These are phyloP conservation scores for Pseudopodoces humilis DNA, from an alignment of 2,113 vertebrate genomes.

Conservation along the genomic window DNA sequence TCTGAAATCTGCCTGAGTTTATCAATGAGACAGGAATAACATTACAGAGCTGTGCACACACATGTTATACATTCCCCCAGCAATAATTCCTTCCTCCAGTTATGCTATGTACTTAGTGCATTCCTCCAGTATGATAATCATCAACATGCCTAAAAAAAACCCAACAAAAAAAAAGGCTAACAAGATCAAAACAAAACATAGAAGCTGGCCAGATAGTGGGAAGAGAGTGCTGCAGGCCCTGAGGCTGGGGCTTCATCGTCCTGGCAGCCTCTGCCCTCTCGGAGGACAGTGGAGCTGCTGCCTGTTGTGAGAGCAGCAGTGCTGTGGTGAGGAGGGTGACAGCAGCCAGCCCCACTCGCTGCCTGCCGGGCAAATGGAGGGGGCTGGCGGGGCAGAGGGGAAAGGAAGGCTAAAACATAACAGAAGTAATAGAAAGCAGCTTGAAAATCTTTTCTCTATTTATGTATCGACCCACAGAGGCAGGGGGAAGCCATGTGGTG, in stretches of 20 bases:
- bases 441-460: background rate
- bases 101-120: slow-evolving; percentile 42
- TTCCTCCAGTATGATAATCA: slow-evolving; percentile 48
- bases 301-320: background rate
- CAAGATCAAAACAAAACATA: background rate
- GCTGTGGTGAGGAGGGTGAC: background rate
- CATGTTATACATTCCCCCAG: slow-evolving; percentile 31
- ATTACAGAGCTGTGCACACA: slow-evolving; percentile 37
- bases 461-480: background rate
- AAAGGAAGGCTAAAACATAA: slow-evolving; percentile 22
- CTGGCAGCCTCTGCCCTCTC: background rate
- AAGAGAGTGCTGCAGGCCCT: background rate
- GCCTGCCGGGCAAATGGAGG: background rate
- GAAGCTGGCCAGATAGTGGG: background rate
- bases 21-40: slow-evolving; percentile 36
- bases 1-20: slow-evolving; percentile 16
- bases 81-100: slow-evolving; percentile 51
- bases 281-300: fast-evolving
- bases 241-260: background rate
- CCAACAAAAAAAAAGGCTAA: background rate
- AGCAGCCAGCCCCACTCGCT: background rate
- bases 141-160: slow-evolving; percentile 5
- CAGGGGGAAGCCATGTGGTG: background rate
- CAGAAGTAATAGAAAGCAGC: slow-evolving; percentile 30
- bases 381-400: background rate